A percentile compares a stretch with the other conserved stretches of the same genome.
These are phyloP conservation scores for Ophion slaviceki DNA, from an alignment of 2,888 invertebrate species.

Conservation along the genomic window DNA sequence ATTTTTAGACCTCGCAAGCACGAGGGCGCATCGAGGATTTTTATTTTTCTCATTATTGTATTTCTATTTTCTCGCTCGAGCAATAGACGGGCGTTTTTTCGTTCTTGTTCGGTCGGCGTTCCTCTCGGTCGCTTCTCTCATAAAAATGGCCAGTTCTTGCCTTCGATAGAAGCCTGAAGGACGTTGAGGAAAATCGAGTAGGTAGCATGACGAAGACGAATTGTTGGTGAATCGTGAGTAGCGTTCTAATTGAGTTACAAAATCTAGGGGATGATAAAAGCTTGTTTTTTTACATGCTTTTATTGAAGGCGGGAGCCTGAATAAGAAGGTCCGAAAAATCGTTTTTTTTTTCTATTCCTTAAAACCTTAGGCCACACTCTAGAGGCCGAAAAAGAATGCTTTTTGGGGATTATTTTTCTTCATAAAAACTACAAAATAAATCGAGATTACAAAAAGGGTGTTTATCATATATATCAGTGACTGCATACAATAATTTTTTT, in stretches of 20 bases:
- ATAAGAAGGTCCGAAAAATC: too few species aligned
- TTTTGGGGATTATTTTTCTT: too few species aligned
- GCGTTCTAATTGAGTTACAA: not conserved
- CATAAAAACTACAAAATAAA: too few species aligned
- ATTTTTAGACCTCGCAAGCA: conserved; percentile 27
- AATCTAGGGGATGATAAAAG: not conserved
- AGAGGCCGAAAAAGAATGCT: too few species aligned
- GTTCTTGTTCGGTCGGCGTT: not conserved
- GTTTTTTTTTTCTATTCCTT: too few species aligned
- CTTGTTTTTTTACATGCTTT: too few species aligned
- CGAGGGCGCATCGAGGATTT: not conserved
- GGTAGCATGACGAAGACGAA: not conserved
- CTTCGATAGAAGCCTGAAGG: not conserved
- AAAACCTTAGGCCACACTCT: too few species aligned
- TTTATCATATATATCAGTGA: too few species aligned
- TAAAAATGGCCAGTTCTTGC: not conserved
- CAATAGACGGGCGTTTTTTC: not conserved
- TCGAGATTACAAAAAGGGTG: too few species aligned
- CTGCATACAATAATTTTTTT: too few species aligned
- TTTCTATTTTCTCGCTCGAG: conserved; percentile 15
- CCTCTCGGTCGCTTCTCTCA: not conserved
- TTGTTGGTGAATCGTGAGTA: not conserved
- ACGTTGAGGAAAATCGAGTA: not conserved
- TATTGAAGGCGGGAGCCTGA: too few species aligned
- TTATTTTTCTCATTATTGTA: conserved; percentile 13